Evolutionary conservation across 2,888 invertebrate genomes (phyloP), one percentile per base, ranked within the genome.

Genomic region (Xestia rhomboidea): DNA sequence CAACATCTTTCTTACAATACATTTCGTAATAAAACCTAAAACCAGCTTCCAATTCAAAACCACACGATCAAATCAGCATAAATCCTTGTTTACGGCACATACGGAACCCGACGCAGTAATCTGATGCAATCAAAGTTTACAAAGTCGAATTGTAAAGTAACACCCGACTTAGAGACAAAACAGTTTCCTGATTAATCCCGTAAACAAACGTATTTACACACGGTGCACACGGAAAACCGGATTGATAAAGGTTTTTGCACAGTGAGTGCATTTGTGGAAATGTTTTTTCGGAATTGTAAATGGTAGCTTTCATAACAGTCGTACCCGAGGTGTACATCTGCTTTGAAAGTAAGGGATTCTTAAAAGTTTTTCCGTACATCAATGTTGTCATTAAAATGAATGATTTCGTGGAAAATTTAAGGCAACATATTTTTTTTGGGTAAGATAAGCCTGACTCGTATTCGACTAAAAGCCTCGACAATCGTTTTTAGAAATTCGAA

Each of bases 201-300:
- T 88, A 91, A 90, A 91, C 90, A 90, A 85, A 83, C 85, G 84
- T 91, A 88, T 90, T 90, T 90, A 88, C 89, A 88, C 88, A 86
- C 86, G 79, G 66, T 88, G 87, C 87, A 86, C 85, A 79, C 81
- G 86, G 83, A 74, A 78, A 84, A 77, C 70, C 74, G 76, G 72
- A 87, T 82, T 44, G 72, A 60, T 88, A 81, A 88, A 34, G 87
- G 75, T 34, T 24, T n/a, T 21, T 79, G 27, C 71, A 88, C 85
- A 83, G 24, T 68, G 75, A 44, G 44, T 21, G 54, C 64, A 30
- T 30, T 62, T 49, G 18, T 44, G 7, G 7, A 2, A 41, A 34
- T 41, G 8, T 41, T n/a, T 41, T 64, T 64, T 13, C 30, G 7
- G n/a, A 38, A n/a, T n/a, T 57, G 1, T 57, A 27, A 57, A 57